phyloP scores from a whole-genome alignment of 2,888 invertebrate species.

The Exocentrus adspersus region DNA sequence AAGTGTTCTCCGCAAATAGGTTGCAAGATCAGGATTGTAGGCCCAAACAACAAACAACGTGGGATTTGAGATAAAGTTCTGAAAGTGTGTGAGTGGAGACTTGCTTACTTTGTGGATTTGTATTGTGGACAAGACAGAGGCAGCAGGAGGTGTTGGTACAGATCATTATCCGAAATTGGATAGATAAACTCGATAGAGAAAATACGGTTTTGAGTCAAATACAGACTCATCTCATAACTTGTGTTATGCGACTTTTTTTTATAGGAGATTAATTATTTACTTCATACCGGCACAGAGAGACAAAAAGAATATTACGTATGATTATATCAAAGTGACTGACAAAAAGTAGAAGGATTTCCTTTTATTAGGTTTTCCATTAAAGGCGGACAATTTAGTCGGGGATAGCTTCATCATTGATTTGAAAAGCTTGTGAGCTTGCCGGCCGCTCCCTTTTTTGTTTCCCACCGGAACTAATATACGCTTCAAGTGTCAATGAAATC shows the following conservation, averaged over 20 bases:
- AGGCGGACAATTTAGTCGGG: constrained; percentile 28
- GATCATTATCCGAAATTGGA: too few relatives aligned
- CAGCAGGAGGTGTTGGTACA: too few relatives aligned
- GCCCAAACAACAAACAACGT: constrained; percentile 38
- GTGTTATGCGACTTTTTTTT: too few relatives aligned
- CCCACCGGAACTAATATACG: constrained; percentile 51
- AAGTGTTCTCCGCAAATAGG: constrained; percentile 42
- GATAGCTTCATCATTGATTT: constrained; percentile 51
- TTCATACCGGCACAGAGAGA: constrained; percentile 1
- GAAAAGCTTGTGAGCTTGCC: constrained; percentile 39
- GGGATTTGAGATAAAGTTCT: constrained; percentile 32
- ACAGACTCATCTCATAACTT: too few relatives aligned
- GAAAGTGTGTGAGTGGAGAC: constrained; percentile 14
- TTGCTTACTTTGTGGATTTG: too few relatives aligned
- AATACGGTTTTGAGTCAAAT: too few relatives aligned
- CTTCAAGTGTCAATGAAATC: constrained; percentile 51
- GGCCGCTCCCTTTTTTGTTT: constrained; percentile 43
- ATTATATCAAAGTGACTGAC: constrained; percentile 24
- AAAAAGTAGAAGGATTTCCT: constrained; percentile 21
- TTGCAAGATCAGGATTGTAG: constrained; percentile 40
- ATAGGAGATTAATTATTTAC: too few relatives aligned
- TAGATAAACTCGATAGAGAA: too few relatives aligned
- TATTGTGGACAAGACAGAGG: too few relatives aligned
- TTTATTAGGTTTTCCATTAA: constrained; percentile 31
- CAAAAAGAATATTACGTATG: constrained; percentile 19